phyloP scores from a whole-genome alignment of 2,113 vertebrate species.

The Hypanus sabinus region DNA sequence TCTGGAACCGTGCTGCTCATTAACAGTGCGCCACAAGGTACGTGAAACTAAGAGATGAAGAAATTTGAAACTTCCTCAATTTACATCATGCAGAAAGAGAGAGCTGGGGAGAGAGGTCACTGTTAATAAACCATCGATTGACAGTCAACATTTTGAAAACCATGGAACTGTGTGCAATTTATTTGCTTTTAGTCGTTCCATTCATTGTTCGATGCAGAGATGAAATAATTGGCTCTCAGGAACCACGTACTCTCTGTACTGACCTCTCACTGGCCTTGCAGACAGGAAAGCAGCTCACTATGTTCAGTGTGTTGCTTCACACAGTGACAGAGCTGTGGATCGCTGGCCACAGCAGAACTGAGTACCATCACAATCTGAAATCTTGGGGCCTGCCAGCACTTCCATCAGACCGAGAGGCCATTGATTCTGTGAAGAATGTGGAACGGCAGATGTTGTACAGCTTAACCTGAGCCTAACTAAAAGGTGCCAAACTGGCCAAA shows the following conservation, averaged over 20 bases:
- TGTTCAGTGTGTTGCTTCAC: background rate
- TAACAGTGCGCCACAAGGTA: background rate
- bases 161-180: background rate
- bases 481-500: no score
- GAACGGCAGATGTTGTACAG: no score
- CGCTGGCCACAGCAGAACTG: no score
- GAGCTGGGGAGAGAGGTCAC: background rate
- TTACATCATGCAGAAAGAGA: background rate
- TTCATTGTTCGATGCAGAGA: background rate
- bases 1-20: background rate
- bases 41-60: constrained; percentile 15
- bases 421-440: no score
- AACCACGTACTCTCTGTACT: background rate
- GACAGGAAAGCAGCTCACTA: background rate
- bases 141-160: background rate
- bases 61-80: background rate
- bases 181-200: background rate
- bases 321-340: background rate
- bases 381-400: no score
- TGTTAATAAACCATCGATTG: background rate
- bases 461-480: no score
- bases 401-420: no score
- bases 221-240: background rate
- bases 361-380: no score
- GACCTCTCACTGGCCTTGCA: background rate